Conservation (phyloP, 2,888 invertebrate species). For the Cryptus viduatorius region DNA sequence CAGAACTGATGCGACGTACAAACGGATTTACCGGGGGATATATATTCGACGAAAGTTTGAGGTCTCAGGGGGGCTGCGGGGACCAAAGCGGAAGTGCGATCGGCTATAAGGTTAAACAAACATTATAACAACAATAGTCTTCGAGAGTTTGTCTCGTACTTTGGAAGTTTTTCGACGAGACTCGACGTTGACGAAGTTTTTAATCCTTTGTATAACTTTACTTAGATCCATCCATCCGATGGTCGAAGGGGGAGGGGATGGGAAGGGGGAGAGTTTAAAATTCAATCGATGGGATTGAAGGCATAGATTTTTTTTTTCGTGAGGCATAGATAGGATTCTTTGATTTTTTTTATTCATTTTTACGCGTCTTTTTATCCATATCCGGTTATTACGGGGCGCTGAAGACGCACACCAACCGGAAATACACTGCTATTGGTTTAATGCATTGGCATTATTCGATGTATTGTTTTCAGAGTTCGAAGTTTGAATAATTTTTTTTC, state of each 20-base stretch:
- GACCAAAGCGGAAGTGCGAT: not conserved
- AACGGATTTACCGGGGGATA: conserved; percentile 43
- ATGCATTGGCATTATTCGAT: not conserved
- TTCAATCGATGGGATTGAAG: not conserved
- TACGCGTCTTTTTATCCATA: not conserved
- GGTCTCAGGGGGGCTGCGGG: conserved; percentile 1
- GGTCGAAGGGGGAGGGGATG: not conserved
- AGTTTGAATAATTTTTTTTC: not conserved
- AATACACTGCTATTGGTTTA: not conserved
- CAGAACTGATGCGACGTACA: conserved; percentile 45
- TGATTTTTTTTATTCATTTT: not conserved
- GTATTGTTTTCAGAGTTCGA: not conserved
- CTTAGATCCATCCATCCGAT: not conserved
- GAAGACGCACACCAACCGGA: no score
- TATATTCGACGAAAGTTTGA: conserved; percentile 56
- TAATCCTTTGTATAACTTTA: not conserved
- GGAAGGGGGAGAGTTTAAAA: not conserved
- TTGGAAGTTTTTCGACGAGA: not conserved
- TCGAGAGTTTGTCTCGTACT: not conserved
- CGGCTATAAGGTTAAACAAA: conserved; percentile 15
- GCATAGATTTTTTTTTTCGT: no score
- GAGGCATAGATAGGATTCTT: not conserved
- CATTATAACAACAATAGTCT: not conserved
- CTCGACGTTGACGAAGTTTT: not conserved
- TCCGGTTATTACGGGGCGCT: no score